Base-by-base conservation (phyloP, 2,888 invertebrate genomes). In the Harmothoe impar region DNA sequence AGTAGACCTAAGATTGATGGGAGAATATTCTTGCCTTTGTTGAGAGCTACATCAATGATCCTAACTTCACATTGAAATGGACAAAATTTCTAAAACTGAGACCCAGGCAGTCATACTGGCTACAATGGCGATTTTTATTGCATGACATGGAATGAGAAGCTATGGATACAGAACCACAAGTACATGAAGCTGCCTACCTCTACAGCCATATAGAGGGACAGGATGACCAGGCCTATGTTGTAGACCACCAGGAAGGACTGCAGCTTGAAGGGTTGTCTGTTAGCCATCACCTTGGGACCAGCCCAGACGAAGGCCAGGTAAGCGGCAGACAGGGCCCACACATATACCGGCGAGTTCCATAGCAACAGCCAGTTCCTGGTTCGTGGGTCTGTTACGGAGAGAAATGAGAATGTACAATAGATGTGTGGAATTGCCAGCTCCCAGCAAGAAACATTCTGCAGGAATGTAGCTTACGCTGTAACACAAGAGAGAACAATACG, bases 191-290 rank as follows among this genome's bases (percentile, higher is more conserved):
- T 62, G 15, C 93, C 94, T 95, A 97, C 97, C 96, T 98, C 97
- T 91, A 97, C 96, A 89, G 98, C 97, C 95, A 99, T 99, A 94
- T 98, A 98, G 3, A 97, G 97, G 95, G 98, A 99, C 86, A 99
- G 96, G 0, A 96, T 96, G 1, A 98, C 98, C 97, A 98, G 98
- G 0, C 97, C 97, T 92, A 98, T 96, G 96, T 99, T 99, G 95
- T 99, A 98, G 1, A 97, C 97, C 90, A 99, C 97, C 92, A 99
- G 96, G 0, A 97, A 96, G 97, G 97, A 97, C 31, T 97, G 97
- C 85, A 99, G 96, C 93, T 97, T 96, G 94, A 98, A 97, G 0
- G 98, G 97, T 94, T 97, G 97, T 91, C 98, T 96, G 92, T 97
- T 97, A 95, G 97, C 97, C 98, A 98, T 98, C 56, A 97, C 93